phyloP scores from a whole-genome alignment of 1,140 invertebrate species.

The Asbolus verrucosus region DNA sequence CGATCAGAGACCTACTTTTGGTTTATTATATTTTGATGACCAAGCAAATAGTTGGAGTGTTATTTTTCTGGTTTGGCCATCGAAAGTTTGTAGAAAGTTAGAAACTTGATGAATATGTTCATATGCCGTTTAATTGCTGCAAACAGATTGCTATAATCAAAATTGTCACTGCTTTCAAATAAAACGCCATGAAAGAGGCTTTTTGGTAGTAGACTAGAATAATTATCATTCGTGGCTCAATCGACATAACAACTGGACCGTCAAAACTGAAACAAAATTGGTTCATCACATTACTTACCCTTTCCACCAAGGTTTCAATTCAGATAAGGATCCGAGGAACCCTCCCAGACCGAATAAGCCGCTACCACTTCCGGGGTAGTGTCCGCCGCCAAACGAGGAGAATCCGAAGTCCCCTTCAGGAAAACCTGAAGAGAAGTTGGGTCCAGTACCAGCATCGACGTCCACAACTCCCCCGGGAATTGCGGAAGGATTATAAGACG shows the following conservation, averaged over 20 bases:
- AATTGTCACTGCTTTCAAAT: neutral
- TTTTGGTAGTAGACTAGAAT: neutral
- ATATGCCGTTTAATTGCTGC: neutral
- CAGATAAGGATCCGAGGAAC: conserved; percentile 51
- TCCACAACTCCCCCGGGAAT: conserved; percentile 57
- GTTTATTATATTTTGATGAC: conserved; percentile 27
- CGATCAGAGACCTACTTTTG: conserved; percentile 22
- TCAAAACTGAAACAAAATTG: conserved; percentile 4
- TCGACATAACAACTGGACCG: no score
- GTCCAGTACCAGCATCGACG: conserved; percentile 52
- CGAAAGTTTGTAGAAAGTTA: conserved; percentile 20
- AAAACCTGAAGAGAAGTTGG: conserved; percentile 45
- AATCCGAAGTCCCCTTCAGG: conserved; percentile 55
- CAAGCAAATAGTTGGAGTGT: conserved; percentile 5
- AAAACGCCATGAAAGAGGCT: neutral
- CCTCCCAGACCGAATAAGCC: conserved; percentile 56
- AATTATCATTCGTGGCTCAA: no score
- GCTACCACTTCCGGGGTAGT: conserved; percentile 42
- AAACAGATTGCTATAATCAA: neutral
- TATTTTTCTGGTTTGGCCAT: conserved; percentile 1
- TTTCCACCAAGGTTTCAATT: conserved; percentile 66
- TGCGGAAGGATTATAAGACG: conserved; percentile 39
- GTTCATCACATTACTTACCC: conserved; percentile 63
- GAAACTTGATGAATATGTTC: conserved; percentile 1
- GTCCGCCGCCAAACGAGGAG: conserved; percentile 40